Evolutionary conservation across 1,140 invertebrate species (phyloP).

Genomic region (Nautilus pompilius): DNA sequence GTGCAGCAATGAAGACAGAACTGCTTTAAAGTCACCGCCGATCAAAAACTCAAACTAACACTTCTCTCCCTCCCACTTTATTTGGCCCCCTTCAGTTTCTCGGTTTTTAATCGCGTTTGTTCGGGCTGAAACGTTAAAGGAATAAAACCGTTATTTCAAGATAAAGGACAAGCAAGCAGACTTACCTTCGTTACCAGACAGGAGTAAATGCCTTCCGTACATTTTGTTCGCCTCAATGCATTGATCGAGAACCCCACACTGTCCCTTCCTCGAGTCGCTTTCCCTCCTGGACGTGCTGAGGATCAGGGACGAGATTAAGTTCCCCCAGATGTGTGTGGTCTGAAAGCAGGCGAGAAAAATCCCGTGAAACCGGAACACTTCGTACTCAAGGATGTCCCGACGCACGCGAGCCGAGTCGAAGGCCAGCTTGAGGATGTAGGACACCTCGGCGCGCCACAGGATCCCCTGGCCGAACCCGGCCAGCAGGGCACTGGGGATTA

Average conservation of each 20-base stretch:
- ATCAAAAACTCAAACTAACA: no score
- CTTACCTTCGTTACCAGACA: background rate
- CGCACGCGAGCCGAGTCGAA: constrained; percentile 42
- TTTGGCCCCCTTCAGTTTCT: no score
- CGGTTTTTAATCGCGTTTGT: no score
- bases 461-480: constrained; percentile 51
- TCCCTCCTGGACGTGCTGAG: constrained; percentile 12
- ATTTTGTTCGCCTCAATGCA: background rate
- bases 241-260: constrained; percentile 5
- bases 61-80: no score
- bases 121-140: no score
- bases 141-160: no score
- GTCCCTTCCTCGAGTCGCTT: background rate
- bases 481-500: constrained; percentile 48
- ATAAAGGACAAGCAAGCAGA: no score
- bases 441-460: constrained; percentile 49
- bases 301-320: constrained; percentile 48
- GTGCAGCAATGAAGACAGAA: no score
- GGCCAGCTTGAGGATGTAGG: constrained; percentile 49
- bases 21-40: no score
- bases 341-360: constrained; percentile 55
- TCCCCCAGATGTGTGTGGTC: constrained; percentile 55
- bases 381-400: constrained; percentile 37
- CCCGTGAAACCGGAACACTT: constrained; percentile 52
- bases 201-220: background rate